These are phyloP conservation scores for Henicopernis longicauda DNA, from an alignment of 2,113 vertebrate genomes.

Conservation along the genomic window DNA sequence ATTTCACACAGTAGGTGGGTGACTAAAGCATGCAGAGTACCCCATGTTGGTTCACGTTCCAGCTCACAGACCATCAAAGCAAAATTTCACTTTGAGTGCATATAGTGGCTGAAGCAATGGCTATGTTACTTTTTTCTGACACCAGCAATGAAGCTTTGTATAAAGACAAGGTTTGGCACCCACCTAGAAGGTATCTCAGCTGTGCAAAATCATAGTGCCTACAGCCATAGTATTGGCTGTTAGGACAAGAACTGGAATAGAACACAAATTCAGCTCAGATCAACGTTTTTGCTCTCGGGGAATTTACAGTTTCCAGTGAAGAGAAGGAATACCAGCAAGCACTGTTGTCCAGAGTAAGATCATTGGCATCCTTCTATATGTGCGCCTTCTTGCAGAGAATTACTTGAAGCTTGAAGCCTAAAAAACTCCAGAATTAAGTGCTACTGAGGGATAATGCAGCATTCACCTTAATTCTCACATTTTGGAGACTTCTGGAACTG, in stretches of 20 bases:
- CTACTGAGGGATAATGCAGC: rapidly evolving
- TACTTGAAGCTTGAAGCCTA: background rate
- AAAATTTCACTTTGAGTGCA: background rate
- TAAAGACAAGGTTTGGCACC: background rate
- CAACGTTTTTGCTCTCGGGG: background rate
- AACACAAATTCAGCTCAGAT: background rate
- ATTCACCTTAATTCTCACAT: background rate
- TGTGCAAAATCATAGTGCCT: background rate
- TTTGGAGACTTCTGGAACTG: background rate
- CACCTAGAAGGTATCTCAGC: background rate
- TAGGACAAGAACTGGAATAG: background rate
- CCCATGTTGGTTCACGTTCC: background rate
- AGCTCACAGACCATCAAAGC: background rate
- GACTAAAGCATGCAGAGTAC: background rate
- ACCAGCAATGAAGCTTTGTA: background rate
- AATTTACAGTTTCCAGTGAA: background rate
- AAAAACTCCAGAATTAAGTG: background rate
- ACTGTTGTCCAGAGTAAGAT: background rate
- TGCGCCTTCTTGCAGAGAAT: background rate
- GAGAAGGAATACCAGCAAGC: background rate
- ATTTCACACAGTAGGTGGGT: background rate
- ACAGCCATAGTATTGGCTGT: background rate
- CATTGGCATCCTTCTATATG: background rate
- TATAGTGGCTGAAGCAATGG: background rate
- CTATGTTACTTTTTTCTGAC: background rate